Percentiles rank a stretch among this genome's conserved stretches.
These are phyloP conservation scores for Vidua macroura DNA, from an alignment of 2,113 vertebrate species.

Conservation along the genomic window DNA sequence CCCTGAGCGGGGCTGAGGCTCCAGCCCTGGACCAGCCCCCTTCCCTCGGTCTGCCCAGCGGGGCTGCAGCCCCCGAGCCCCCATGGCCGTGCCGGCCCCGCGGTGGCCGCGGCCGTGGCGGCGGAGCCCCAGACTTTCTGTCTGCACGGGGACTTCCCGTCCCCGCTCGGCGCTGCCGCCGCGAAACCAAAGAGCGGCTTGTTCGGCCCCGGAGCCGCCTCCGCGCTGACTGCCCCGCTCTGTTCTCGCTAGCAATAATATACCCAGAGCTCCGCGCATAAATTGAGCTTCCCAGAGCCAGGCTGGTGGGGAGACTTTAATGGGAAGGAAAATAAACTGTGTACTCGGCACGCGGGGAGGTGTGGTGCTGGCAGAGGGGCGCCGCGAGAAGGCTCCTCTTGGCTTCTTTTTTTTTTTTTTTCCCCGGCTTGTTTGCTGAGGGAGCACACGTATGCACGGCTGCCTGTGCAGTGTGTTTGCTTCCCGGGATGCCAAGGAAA, in stretches of 20 bases:
- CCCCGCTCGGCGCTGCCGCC: slow-evolving; percentile 64
- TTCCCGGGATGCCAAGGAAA: neutral
- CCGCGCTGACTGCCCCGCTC: slow-evolving; percentile 51
- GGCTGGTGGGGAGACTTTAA: slow-evolving; percentile 49
- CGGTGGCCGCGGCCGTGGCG: slow-evolving; percentile 11
- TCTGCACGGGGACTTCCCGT: slow-evolving; percentile 79
- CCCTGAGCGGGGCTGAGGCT: accelerated
- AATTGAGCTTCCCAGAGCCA: slow-evolving; percentile 60
- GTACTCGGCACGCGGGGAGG: slow-evolving; percentile 35
- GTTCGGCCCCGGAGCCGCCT: slow-evolving; percentile 51
- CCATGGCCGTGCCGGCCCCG: neutral
- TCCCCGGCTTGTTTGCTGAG: neutral
- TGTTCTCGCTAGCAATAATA: slow-evolving; percentile 68
- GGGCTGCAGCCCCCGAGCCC: neutral
- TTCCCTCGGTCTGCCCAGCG: neutral
- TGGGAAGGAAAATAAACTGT: slow-evolving; percentile 70
- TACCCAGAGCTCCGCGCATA: slow-evolving; percentile 40
- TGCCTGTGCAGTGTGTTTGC: neutral
- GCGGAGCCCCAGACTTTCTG: slow-evolving; percentile 70
- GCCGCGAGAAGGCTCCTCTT: neutral
- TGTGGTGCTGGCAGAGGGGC: neutral
- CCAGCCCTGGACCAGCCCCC: accelerated
- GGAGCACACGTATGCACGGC: neutral
- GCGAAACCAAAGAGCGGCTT: slow-evolving; percentile 67
- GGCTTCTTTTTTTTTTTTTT: neutral